phyloP scores from a whole-genome alignment of 2,888 invertebrate species.

The Caradrina kadenii region DNA sequence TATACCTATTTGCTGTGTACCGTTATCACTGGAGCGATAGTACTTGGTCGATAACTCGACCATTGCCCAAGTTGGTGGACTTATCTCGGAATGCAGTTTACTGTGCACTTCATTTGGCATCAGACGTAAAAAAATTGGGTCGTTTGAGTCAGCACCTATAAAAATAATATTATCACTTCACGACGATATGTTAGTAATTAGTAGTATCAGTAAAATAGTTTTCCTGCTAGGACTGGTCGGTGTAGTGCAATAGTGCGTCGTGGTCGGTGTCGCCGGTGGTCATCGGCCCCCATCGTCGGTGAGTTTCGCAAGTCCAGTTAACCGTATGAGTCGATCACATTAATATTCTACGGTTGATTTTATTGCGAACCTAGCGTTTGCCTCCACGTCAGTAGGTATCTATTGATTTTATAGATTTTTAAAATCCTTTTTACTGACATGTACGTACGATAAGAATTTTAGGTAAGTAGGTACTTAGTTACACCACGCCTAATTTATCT shows the following conservation, averaged over 20 bases:
- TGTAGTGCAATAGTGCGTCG: constrained; percentile 70
- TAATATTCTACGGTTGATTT: constrained; percentile 87
- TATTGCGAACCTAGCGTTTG: constrained; percentile 83
- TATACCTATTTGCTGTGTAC: constrained; percentile 75
- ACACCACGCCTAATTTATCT: constrained; percentile 51
- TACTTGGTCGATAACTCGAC: constrained; percentile 77
- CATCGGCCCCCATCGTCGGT: constrained; percentile 88
- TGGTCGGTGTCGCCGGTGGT: constrained; percentile 81
- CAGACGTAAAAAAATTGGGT: constrained; percentile 75
- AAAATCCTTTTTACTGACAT: constrained; percentile 30
- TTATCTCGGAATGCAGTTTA: constrained; percentile 85
- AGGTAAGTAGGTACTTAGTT: constrained; percentile 8
- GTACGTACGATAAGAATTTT: constrained; percentile 15
- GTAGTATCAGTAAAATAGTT: constrained; percentile 68
- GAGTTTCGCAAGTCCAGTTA: constrained; percentile 90
- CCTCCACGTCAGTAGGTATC: constrained; percentile 65
- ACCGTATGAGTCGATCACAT: constrained; percentile 85
- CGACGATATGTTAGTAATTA: constrained; percentile 63
- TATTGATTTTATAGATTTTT: constrained; percentile 45
- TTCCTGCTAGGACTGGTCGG: constrained; percentile 71
- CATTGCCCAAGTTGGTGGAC: constrained; percentile 77
- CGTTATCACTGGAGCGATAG: constrained; percentile 84
- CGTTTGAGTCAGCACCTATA: constrained; percentile 58
- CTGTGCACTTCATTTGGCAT: constrained; percentile 76
- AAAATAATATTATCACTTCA: constrained; percentile 36